phyloP scores from a whole-genome alignment of 2,797 vertebrate species.

The Onychomys leucogaster region DNA sequence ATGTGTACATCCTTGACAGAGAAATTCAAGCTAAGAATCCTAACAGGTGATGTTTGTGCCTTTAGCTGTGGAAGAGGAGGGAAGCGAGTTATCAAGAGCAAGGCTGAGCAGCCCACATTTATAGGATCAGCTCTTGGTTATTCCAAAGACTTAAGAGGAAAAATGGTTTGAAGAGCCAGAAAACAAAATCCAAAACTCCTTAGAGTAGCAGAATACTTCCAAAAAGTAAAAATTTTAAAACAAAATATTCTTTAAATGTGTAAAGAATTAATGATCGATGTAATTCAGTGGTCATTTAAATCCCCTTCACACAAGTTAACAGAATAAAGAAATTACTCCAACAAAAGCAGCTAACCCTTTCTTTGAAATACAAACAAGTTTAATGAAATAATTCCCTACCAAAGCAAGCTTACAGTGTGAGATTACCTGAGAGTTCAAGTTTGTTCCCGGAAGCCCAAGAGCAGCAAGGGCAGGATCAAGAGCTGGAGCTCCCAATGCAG shows the following conservation, averaged over 20 bases:
- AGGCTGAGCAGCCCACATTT: neutral
- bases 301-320: neutral
- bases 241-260: neutral
- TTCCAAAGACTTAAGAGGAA: neutral
- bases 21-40: neutral
- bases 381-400: neutral
- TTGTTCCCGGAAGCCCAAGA: constrained; percentile 95
- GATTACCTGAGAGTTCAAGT: constrained; percentile 96
- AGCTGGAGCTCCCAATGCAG: constrained; percentile 94
- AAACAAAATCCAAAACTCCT: neutral
- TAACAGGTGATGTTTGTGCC: neutral
- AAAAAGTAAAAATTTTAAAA: neutral
- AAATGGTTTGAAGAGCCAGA: neutral
- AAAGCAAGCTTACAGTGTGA: no score
- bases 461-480: constrained; percentile 97
- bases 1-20: neutral
- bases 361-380: constrained; percentile 17
- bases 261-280: neutral
- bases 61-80: neutral
- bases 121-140: neutral
- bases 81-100: neutral
- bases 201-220: neutral
- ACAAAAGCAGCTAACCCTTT: neutral
- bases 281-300: neutral
- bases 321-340: neutral